These are phyloP conservation scores for Blera fallax DNA, from an alignment of 2,888 invertebrate species.

Conservation along the genomic window DNA sequence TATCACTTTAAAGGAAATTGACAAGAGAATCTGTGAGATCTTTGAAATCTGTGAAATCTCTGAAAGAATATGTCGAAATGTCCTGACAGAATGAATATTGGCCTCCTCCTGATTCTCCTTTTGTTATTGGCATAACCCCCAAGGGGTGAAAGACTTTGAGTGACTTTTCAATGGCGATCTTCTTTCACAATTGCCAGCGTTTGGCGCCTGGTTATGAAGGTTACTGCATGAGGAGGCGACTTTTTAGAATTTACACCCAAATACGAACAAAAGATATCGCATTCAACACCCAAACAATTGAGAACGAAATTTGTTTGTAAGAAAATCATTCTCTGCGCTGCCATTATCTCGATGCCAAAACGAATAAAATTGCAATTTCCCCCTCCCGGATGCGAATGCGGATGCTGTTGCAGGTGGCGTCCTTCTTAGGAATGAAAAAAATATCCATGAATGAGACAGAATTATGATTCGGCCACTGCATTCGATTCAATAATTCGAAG, in stretches of 20 bases:
- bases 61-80: constrained; percentile 52
- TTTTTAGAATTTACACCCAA: constrained; percentile 36
- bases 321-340: neutral
- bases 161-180: constrained; percentile 47
- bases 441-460: constrained; percentile 7
- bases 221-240: constrained; percentile 3
- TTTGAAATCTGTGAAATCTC: constrained; percentile 34
- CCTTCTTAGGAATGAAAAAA: neutral
- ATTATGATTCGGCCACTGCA: constrained; percentile 19
- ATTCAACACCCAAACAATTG: constrained; percentile 15
- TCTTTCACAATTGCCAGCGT: constrained; percentile 47
- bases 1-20: constrained; percentile 63
- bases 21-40: constrained; percentile 49
- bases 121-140: constrained; percentile 49
- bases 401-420: constrained; percentile 32
- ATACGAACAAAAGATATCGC: constrained; percentile 22
- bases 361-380: constrained; percentile 62
- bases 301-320: neutral
- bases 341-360: constrained; percentile 38
- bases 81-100: constrained; percentile 41
- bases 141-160: constrained; percentile 33
- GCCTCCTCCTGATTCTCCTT: neutral
- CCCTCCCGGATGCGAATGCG: neutral
- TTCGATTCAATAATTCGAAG: constrained; percentile 35
- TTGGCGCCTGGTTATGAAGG: constrained; percentile 44